Base-by-base conservation (phyloP, 1,140 invertebrate genomes). In the Aphelenchoides besseyi region DNA sequence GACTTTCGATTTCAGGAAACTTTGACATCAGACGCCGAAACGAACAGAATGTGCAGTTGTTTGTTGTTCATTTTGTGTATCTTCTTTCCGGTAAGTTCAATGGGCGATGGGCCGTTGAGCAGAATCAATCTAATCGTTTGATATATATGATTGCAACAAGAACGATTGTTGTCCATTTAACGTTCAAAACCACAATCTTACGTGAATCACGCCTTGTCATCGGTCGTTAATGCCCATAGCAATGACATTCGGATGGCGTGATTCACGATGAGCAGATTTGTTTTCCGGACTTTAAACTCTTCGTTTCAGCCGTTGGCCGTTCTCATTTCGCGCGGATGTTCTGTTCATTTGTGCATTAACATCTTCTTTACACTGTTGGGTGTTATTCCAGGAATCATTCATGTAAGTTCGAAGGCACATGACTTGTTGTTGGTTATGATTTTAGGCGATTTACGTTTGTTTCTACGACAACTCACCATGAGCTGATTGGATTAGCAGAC, bases 371-470 rank as follows among this genome's bases (percentile, higher is more conserved):
- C 73, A 12, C 35, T 78, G n/a, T 67, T 79, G 26, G 73, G 68
- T 23, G 18, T 57, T 12, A 78, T 78, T 72, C 76, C 76, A 9
- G 76, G 76, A 32, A 26, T 71, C n/a, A 67, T 78, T 18, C 76
- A 78, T 54, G n/a, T n/a, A n/a, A n/a, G n/a, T n/a, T n/a, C n/a
- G n/a, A n/a, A n/a, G n/a, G n/a, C n/a, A n/a, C n/a, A n/a, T n/a
- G n/a, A n/a, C n/a, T n/a, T n/a, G n/a, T n/a, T n/a, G n/a, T n/a
- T n/a, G n/a, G n/a, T n/a, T n/a, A n/a, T n/a, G n/a, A n/a, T n/a
- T n/a, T n/a, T n/a, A n/a, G n/a, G 76, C 76, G 26, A 52, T 80
- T 48, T 78, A 78, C 64, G 73, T 80, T 29, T 72, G 69, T 16
- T 73, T 72, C 69, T 72, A 73, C 37, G 32, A 29, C 2, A 73